phyloP scores from a whole-genome alignment of 2,797 vertebrate genomes.

The Pantherophis vulpinus region DNA sequence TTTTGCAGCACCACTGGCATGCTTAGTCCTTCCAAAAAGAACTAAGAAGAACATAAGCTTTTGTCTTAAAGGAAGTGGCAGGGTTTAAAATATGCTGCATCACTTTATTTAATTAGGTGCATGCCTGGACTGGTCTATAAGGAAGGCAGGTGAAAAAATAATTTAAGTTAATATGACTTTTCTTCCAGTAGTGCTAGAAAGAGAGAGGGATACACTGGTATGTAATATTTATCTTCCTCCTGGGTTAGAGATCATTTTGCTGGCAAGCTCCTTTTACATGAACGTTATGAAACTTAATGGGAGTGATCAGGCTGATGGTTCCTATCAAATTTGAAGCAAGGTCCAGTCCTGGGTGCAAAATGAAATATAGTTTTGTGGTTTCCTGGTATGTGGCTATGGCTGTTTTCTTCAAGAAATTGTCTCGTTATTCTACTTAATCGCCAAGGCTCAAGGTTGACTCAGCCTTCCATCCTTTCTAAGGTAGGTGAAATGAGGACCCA shows the following conservation, averaged over 20 bases:
- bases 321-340: background rate
- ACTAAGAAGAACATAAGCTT: background rate
- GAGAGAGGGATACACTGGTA: background rate
- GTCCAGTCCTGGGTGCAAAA: background rate
- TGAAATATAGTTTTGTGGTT: background rate
- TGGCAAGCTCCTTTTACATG: background rate
- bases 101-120: background rate
- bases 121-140: background rate
- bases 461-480: no score
- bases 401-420: background rate
- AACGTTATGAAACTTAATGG: background rate
- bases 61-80: background rate
- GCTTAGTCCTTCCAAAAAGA: background rate
- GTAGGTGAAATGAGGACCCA: no score
- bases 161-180: background rate
- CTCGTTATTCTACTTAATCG: background rate
- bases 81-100: background rate
- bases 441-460: no score
- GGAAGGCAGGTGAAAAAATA: background rate
- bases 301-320: background rate
- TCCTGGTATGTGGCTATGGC: background rate
- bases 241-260: background rate
- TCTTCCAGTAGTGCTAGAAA: background rate
- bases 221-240: background rate
- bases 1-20: background rate